Evolutionary conservation across 2,888 invertebrate species (phyloP).

Genomic region (Tribolium freemani): DNA sequence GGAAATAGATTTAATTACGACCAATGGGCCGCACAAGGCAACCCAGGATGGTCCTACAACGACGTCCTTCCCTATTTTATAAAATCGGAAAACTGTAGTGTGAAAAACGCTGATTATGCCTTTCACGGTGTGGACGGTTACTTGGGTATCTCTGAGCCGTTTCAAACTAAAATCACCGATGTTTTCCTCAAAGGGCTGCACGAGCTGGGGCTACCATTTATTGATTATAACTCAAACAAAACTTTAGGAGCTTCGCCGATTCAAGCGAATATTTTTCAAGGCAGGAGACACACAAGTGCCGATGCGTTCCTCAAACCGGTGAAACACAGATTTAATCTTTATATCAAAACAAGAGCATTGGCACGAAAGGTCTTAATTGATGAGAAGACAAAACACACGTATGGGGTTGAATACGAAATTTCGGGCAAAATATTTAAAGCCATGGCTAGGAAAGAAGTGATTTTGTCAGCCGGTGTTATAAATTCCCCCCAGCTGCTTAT

Average conservation of each 20-base stretch:
- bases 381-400: slow-evolving; percentile 64
- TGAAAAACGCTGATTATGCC: slow-evolving; percentile 60
- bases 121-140: slow-evolving; percentile 76
- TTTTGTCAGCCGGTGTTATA: slow-evolving; percentile 75
- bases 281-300: slow-evolving; percentile 72
- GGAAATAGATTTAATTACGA: slow-evolving; percentile 80
- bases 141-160: slow-evolving; percentile 74
- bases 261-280: slow-evolving; percentile 68
- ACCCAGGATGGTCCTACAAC: slow-evolving; percentile 72
- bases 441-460: slow-evolving; percentile 70
- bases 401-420: slow-evolving; percentile 67
- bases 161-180: slow-evolving; percentile 65
- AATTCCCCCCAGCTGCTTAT: slow-evolving; percentile 85
- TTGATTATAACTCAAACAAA: slow-evolving; percentile 66
- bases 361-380: slow-evolving; percentile 74
- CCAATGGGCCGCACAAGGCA: slow-evolving; percentile 75
- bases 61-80: slow-evolving; percentile 73
- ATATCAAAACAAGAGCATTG: slow-evolving; percentile 71
- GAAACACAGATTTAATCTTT: slow-evolving; percentile 72
- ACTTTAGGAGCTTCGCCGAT: slow-evolving; percentile 64
- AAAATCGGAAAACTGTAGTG: slow-evolving; percentile 70
- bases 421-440: slow-evolving; percentile 55
- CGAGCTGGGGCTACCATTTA: slow-evolving; percentile 65
- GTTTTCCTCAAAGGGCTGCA: slow-evolving; percentile 62
- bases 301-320: slow-evolving; percentile 73